Percentiles rank a stretch among this genome's conserved stretches.
phyloP scores from a whole-genome alignment of 2,797 vertebrate species.

The Enteromius thamalakanensis region DNA sequence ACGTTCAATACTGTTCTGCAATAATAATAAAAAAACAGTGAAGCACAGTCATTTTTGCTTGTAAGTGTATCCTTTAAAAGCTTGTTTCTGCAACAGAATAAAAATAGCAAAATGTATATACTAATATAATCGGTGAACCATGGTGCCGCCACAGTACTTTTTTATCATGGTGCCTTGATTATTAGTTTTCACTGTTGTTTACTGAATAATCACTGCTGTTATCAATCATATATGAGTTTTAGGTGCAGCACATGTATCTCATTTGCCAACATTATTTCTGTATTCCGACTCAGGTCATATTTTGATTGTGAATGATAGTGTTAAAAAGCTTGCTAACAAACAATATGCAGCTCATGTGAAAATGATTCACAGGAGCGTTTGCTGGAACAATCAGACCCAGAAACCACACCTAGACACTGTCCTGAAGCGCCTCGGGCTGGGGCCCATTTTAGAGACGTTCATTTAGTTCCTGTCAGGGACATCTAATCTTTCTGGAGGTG shows the following conservation, averaged over 20 bases:
- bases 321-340: not conserved
- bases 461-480: not conserved
- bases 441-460: not conserved
- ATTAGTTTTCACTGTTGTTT: not conserved
- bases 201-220: not conserved
- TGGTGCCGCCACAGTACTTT: not conserved
- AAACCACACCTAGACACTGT: not conserved
- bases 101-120: too few species aligned
- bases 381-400: not conserved
- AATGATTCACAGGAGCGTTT: not conserved
- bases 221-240: not conserved
- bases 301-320: too few species aligned
- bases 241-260: not conserved
- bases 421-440: not conserved
- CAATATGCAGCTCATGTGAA: not conserved
- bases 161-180: not conserved
- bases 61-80: too few species aligned
- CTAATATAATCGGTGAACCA: too few species aligned
- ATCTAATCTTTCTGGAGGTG: not conserved
- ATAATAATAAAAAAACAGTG: too few species aligned
- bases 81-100: too few species aligned
- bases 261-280: not conserved
- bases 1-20: too few species aligned
- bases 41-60: too few species aligned
- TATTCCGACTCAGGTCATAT: too few species aligned